Percentiles rank a stretch among this genome's conserved stretches.
Conservation (phyloP, 2,113 vertebrate species). For the Bufo gargarizans region DNA sequence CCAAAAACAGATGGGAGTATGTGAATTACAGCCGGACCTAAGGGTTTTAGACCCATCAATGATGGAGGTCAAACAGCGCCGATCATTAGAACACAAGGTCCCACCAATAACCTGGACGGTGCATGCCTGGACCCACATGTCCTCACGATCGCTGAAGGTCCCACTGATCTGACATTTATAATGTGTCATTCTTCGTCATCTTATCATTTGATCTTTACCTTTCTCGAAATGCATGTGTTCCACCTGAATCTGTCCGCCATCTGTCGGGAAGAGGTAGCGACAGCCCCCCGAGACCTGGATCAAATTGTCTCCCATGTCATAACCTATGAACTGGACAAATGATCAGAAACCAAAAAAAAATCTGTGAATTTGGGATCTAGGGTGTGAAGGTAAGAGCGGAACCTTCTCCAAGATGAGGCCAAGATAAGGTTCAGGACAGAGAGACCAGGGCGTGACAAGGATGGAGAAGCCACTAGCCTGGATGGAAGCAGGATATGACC, state of each 20-base stretch:
- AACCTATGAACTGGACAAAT: slow-evolving; percentile 79
- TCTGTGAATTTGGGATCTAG: no score
- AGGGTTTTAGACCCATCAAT: background rate
- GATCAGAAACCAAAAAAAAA: background rate
- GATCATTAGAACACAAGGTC: background rate
- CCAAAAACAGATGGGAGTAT: background rate
- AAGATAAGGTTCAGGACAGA: background rate
- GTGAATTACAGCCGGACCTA: background rate
- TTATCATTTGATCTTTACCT: slow-evolving; percentile 72
- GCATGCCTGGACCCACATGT: background rate
- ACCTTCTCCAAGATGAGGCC: background rate
- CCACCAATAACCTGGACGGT: background rate
- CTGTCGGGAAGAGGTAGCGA: slow-evolving; percentile 82
- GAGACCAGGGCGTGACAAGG: no score
- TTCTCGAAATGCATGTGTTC: slow-evolving; percentile 80
- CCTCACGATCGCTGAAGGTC: background rate
- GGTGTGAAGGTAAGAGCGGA: background rate
- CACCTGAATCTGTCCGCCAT: slow-evolving; percentile 87
- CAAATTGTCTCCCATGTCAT: slow-evolving; percentile 79
- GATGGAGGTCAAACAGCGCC: background rate
- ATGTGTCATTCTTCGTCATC: background rate
- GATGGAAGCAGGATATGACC: background rate
- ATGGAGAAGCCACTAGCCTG: background rate
- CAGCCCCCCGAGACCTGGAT: slow-evolving; percentile 79
- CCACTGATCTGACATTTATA: background rate